A percentile compares a stretch with the other conserved stretches of the same genome.
These are phyloP conservation scores for Threskiornis aethiopicus DNA, from an alignment of 2,797 vertebrate genomes.

Conservation along the genomic window DNA sequence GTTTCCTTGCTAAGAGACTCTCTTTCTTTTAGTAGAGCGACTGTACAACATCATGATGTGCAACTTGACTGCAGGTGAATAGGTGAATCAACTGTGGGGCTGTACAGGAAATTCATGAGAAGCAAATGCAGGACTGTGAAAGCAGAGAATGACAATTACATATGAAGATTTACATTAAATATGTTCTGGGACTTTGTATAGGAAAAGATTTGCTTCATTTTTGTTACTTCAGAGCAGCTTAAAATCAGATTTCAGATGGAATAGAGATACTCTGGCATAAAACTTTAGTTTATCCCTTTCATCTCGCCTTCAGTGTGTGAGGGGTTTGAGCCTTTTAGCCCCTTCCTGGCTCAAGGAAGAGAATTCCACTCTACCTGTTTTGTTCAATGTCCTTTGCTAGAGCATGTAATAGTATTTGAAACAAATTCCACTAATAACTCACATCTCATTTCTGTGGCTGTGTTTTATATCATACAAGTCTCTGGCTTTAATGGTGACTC, in stretches of 20 bases:
- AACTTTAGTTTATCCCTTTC: background rate
- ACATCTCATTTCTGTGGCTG: background rate
- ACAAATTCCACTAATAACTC: background rate
- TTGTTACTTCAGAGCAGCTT: background rate
- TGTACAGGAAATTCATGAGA: background rate
- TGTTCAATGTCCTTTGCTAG: background rate
- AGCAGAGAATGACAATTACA: background rate
- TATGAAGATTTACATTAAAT: background rate
- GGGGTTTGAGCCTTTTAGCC: background rate
- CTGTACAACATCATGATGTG: fast-evolving
- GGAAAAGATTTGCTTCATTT: background rate
- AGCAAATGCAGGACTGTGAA: background rate
- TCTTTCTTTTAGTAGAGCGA: background rate
- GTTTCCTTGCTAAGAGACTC: background rate
- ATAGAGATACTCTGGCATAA: background rate
- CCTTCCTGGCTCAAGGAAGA: background rate
- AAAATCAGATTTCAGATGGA: background rate
- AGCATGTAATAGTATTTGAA: background rate
- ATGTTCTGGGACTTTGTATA: background rate
- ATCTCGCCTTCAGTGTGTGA: background rate
- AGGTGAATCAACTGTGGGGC: fast-evolving
- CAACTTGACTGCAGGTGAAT: background rate
- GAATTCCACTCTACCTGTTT: background rate
- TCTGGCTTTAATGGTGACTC: background rate
- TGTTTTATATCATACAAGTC: background rate